Percentiles rank a stretch among this genome's conserved stretches.
phyloP scores from a whole-genome alignment of 1,140 invertebrate genomes.

The Pseudomyrmex pallidus region DNA sequence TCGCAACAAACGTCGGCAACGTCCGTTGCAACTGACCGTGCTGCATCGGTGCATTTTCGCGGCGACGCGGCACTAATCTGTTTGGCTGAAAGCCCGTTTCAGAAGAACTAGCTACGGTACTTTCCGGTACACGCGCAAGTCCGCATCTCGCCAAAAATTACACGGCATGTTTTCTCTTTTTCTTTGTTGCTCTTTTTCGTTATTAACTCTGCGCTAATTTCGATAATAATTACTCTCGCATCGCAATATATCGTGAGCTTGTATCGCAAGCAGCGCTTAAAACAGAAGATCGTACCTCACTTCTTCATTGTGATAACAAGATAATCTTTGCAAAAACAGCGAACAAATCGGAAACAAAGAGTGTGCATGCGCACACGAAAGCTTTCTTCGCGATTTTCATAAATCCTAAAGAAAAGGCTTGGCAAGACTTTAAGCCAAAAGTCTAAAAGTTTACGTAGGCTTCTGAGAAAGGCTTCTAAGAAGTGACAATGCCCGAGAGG shows the following conservation, averaged over 20 bases:
- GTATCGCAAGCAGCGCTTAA: not conserved
- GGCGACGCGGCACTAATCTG: slow-evolving; percentile 73
- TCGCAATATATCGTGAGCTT: slow-evolving; percentile 1
- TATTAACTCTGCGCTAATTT: slow-evolving; percentile 51
- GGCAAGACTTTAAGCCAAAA: slow-evolving; percentile 45
- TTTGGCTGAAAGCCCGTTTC: slow-evolving; percentile 74
- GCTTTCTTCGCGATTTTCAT: slow-evolving; percentile 37
- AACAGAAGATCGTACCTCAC: slow-evolving; percentile 2
- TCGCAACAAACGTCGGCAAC: slow-evolving; percentile 10
- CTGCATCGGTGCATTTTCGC: slow-evolving; percentile 52
- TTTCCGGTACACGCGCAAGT: slow-evolving; percentile 13
- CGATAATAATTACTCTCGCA: slow-evolving; percentile 47
- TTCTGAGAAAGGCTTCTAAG: slow-evolving; percentile 16
- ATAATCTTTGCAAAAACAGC: not conserved
- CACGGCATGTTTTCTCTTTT: not conserved
- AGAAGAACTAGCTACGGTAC: slow-evolving; percentile 12
- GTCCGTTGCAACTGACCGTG: slow-evolving; percentile 10
- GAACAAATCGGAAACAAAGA: not conserved
- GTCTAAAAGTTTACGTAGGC: slow-evolving; percentile 48
- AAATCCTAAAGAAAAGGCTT: slow-evolving; percentile 17
- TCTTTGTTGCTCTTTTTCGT: not conserved
- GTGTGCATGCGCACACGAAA: not conserved
- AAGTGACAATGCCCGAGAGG: slow-evolving; percentile 43
- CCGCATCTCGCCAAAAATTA: slow-evolving; percentile 53
- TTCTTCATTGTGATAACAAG: slow-evolving; percentile 27